Percentiles rank a stretch among this genome's conserved stretches.
Conservation (phyloP, 1,140 invertebrate species). For the Danaus melanippus region DNA sequence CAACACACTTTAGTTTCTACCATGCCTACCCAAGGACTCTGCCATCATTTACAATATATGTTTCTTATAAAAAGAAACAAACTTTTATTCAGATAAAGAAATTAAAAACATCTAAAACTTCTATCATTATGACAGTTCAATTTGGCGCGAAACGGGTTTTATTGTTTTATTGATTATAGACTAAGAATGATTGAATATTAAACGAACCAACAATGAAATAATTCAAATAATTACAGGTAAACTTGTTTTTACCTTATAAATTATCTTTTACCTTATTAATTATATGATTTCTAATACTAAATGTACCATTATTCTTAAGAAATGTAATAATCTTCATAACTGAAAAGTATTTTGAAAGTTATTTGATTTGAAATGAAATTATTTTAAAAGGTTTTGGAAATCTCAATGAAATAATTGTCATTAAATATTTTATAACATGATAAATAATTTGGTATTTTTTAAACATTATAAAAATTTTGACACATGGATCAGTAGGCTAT, state of each 20-base stretch:
- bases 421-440: no score
- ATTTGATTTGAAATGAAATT: no score
- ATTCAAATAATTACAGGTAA: neutral
- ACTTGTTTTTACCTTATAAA: neutral
- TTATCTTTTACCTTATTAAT: no score
- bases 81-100: conserved; percentile 8
- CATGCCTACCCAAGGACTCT: conserved; percentile 46
- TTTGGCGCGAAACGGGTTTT: conserved; percentile 37
- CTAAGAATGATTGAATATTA: conserved; percentile 1
- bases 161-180: conserved; percentile 1
- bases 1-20: neutral
- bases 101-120: conserved; percentile 5
- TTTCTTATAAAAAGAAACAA: conserved; percentile 10
- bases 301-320: no score
- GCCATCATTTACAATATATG: conserved; percentile 30
- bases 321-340: no score
- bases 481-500: no score
- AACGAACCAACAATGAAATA: neutral
- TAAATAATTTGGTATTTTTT: no score
- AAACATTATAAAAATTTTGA: no score
- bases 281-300: no score
- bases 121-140: conserved; percentile 21
- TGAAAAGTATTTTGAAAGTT: no score
- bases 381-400: no score
- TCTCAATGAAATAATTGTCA: no score